Evolutionary conservation across 2,113 vertebrate species (phyloP).

Genomic region (Diphyllodes magnificus): DNA sequence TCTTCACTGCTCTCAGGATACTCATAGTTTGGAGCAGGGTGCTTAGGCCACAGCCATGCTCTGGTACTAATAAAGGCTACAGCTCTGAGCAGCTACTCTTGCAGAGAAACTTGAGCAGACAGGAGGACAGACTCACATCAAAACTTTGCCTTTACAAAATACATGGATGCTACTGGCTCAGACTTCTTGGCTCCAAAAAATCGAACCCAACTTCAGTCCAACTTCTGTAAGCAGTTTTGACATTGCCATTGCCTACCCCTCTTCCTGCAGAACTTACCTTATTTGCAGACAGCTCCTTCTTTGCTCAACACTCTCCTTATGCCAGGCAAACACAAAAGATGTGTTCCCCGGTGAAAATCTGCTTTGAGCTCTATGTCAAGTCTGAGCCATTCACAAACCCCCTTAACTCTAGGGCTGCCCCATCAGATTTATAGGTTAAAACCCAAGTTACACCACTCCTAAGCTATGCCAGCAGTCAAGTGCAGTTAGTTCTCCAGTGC

Average conservation of each 20-base stretch:
- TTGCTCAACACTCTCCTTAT: background rate
- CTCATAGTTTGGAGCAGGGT: background rate
- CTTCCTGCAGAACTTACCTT: background rate
- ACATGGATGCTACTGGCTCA: background rate
- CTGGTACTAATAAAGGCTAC: background rate
- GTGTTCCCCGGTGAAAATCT: background rate
- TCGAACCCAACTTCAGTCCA: background rate
- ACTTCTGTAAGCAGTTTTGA: background rate
- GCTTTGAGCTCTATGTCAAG: background rate
- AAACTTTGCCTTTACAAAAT: background rate
- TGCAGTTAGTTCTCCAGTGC: background rate
- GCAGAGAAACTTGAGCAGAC: background rate
- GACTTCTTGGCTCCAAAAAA: background rate
- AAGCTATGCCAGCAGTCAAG: background rate
- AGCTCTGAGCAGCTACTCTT: background rate
- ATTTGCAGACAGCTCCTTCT: background rate
- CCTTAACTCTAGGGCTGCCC: background rate
- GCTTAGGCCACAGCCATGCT: accelerated
- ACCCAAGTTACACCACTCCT: background rate
- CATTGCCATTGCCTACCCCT: background rate
- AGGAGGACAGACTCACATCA: background rate
- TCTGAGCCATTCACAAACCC: background rate
- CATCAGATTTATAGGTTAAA: background rate
- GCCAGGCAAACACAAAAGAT: background rate
- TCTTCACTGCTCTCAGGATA: background rate